A percentile compares a stretch with the other conserved stretches of the same genome.
Evolutionary conservation across 2,797 vertebrate species (phyloP).

Genomic region (Cyclura pinguis): DNA sequence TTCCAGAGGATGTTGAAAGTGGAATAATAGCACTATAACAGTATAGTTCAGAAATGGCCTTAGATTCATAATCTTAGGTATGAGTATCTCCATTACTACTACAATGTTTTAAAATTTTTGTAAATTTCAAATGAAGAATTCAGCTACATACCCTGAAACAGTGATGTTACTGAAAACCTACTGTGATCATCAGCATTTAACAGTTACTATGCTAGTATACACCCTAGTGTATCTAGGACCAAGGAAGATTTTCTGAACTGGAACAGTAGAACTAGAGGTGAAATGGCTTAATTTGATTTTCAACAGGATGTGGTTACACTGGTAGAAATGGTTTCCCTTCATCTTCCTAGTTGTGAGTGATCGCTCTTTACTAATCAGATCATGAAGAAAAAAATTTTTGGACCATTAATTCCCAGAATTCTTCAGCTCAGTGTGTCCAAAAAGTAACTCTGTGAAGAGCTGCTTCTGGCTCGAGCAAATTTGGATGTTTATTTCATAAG

Average conservation of each 20-base stretch:
- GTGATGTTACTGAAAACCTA: not conserved
- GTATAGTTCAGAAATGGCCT: not conserved
- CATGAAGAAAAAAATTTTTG: too few species aligned
- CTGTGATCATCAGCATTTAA: not conserved
- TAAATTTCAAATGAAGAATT: not conserved
- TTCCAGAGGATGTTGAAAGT: too few species aligned
- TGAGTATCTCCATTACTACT: not conserved
- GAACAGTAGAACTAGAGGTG: not conserved
- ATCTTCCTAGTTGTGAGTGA: not conserved
- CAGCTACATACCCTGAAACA: not conserved
- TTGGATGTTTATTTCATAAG: not conserved
- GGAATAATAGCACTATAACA: too few species aligned
- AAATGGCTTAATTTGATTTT: conserved; percentile 16
- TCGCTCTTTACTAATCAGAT: not conserved
- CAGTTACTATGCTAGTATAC: not conserved
- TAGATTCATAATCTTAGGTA: not conserved
- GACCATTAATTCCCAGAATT: too few species aligned
- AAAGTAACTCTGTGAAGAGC: too few species aligned
- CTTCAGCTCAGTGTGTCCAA: too few species aligned
- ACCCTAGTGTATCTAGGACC: not conserved
- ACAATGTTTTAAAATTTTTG: not conserved
- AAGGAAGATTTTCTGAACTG: not conserved
- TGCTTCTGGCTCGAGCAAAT: not conserved
- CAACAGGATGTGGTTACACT: conserved; percentile 32
- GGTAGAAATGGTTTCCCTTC: not conserved